These are phyloP conservation scores for Drepanosiphum platanoidis DNA, from an alignment of 2,888 invertebrate genomes.

Conservation along the genomic window DNA sequence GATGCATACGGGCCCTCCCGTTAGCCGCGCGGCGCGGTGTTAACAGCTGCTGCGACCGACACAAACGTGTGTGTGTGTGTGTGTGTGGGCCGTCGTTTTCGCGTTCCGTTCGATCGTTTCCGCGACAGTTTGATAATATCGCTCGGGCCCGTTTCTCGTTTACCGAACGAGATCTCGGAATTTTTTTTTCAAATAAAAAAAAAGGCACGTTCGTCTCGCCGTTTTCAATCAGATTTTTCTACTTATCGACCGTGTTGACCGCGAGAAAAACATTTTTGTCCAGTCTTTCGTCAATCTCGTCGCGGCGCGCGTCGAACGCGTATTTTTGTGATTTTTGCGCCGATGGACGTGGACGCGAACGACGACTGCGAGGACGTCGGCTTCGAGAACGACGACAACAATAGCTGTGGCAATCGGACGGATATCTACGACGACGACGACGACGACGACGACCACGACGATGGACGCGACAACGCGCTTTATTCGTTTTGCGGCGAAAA, in stretches of 20 bases:
- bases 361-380: neutral
- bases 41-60: slow-evolving; percentile 48
- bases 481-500: slow-evolving; percentile 57
- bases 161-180: neutral
- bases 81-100: slow-evolving; percentile 8
- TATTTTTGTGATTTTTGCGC: too few relatives aligned
- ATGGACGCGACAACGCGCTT: slow-evolving; percentile 12
- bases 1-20: slow-evolving; percentile 45
- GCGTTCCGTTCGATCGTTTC: neutral
- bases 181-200: too few relatives aligned
- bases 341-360: slow-evolving; percentile 15
- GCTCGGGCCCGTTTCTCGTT: neutral
- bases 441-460: neutral
- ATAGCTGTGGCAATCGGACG: neutral
- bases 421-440: neutral
- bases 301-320: too few relatives aligned
- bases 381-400: neutral
- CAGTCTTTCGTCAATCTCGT: too few relatives aligned
- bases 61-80: slow-evolving; percentile 26
- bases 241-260: too few relatives aligned
- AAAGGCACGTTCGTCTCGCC: too few relatives aligned
- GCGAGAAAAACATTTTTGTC: too few relatives aligned
- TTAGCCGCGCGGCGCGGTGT: neutral
- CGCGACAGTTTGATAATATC: slow-evolving; percentile 2
- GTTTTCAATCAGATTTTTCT: too few relatives aligned